Percentiles rank a stretch among this genome's conserved stretches.
phyloP scores from a whole-genome alignment of 2,113 vertebrate species.

The Taurulus bubalis region DNA sequence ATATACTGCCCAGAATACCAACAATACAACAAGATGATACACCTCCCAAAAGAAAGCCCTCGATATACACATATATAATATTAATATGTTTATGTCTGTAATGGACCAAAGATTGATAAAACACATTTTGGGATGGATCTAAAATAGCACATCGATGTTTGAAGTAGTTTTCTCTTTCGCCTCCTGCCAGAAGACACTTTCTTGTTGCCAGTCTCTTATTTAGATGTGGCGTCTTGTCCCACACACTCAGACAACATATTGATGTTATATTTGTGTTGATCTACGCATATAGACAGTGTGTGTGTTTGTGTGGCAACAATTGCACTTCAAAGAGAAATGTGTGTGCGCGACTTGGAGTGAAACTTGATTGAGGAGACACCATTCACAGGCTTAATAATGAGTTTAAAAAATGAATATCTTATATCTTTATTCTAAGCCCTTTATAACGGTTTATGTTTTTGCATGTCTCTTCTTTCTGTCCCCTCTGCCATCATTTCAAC shows the following conservation, averaged over 20 bases:
- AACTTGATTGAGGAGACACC: slow-evolving; percentile 42
- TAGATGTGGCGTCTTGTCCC: slow-evolving; percentile 40
- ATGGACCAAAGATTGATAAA: slow-evolving; percentile 29
- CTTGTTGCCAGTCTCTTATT: slow-evolving; percentile 47
- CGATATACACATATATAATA: background rate
- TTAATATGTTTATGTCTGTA: slow-evolving; percentile 4
- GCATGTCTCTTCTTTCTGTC: background rate
- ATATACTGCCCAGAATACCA: background rate
- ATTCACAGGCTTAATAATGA: slow-evolving; percentile 23
- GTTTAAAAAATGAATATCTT: slow-evolving; percentile 13
- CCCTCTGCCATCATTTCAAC: background rate
- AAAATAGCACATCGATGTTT: slow-evolving; percentile 18
- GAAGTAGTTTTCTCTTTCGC: background rate
- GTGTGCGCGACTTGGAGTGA: slow-evolving; percentile 20
- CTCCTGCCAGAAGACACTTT: slow-evolving; percentile 26
- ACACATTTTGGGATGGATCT: slow-evolving; percentile 14
- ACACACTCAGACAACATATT: slow-evolving; percentile 62
- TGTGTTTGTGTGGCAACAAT: slow-evolving; percentile 18
- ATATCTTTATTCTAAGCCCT: background rate
- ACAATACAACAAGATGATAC: background rate
- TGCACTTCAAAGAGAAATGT: slow-evolving; percentile 47
- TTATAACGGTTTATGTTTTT: slow-evolving; percentile 12
- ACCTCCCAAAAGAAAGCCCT: background rate
- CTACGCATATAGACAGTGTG: slow-evolving; percentile 10
- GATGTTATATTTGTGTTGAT: slow-evolving; percentile 58